A percentile compares a stretch with the other conserved stretches of the same genome.
Conservation (phyloP, 1,140 invertebrate genomes). For the Ostrea edulis region DNA sequence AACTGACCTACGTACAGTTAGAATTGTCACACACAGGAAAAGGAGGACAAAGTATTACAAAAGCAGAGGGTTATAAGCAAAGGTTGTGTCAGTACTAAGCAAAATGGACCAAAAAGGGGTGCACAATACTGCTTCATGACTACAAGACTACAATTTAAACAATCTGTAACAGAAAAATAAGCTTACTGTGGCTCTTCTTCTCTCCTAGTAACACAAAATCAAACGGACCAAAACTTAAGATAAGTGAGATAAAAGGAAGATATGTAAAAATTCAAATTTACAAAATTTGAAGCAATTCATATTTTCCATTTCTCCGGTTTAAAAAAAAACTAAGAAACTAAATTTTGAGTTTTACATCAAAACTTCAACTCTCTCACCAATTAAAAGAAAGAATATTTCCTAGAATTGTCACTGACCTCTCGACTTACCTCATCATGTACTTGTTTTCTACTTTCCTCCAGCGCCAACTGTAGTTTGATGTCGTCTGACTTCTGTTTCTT, state of each 20-base stretch:
- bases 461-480: constrained; percentile 89
- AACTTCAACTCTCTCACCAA: not conserved
- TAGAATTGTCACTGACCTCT: not conserved
- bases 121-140: constrained; percentile 15
- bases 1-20: not conserved
- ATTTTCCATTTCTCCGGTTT: not conserved
- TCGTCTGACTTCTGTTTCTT: constrained; percentile 90
- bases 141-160: constrained; percentile 4
- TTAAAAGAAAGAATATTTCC: constrained; percentile 28
- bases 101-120: constrained; percentile 1
- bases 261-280: not conserved
- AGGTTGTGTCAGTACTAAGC: constrained; percentile 21
- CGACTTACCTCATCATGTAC: constrained; percentile 63
- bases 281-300: not conserved
- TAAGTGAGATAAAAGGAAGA: not conserved
- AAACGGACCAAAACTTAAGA: constrained; percentile 10
- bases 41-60: not conserved
- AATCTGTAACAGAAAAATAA: constrained; percentile 15
- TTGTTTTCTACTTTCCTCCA: constrained; percentile 95
- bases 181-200: constrained; percentile 8
- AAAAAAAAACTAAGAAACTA: not conserved
- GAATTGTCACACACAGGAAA: not conserved
- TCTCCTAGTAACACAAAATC: constrained; percentile 30
- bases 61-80: constrained; percentile 13
- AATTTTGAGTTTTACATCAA: not conserved